A percentile compares a stretch with the other conserved stretches of the same genome.
phyloP scores from a whole-genome alignment of 2,113 vertebrate genomes.

The Sciurus niger region DNA sequence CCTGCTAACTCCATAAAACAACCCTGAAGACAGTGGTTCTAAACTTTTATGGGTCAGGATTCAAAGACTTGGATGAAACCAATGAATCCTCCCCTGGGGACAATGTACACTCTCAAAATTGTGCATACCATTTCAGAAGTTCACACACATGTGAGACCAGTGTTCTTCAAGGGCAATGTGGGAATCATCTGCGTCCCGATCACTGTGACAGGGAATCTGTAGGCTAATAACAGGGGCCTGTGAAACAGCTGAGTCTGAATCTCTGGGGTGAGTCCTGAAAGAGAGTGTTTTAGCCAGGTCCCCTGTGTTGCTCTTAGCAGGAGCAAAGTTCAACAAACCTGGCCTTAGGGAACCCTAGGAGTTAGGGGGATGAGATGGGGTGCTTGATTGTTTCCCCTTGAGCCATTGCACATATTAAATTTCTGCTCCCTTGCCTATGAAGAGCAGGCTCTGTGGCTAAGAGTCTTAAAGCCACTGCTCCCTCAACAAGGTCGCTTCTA shows the following conservation, averaged over 20 bases:
- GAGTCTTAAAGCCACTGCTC: constrained; percentile 26
- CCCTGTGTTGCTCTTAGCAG: background rate
- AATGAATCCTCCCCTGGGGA: background rate
- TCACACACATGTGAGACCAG: constrained; percentile 57
- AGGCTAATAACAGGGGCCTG: background rate
- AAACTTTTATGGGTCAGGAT: background rate
- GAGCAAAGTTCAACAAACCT: background rate
- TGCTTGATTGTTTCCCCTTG: background rate
- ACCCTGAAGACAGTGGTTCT: background rate
- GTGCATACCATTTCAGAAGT: background rate
- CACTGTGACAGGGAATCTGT: background rate
- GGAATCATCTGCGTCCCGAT: background rate
- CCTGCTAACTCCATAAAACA: background rate
- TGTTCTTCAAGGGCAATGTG: background rate
- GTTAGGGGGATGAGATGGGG: too few species aligned
- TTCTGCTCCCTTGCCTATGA: background rate
- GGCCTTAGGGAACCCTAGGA: background rate
- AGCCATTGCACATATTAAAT: background rate
- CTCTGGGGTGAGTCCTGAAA: background rate
- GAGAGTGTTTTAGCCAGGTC: background rate
- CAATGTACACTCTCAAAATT: background rate
- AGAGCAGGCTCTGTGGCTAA: background rate
- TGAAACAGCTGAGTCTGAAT: background rate
- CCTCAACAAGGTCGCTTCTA: constrained; percentile 28
- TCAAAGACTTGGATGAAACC: background rate